Evolutionary conservation across 2,797 vertebrate species (phyloP), one percentile per base, ranked within the genome.

Genomic region (Pogonophryne albipinna): DNA sequence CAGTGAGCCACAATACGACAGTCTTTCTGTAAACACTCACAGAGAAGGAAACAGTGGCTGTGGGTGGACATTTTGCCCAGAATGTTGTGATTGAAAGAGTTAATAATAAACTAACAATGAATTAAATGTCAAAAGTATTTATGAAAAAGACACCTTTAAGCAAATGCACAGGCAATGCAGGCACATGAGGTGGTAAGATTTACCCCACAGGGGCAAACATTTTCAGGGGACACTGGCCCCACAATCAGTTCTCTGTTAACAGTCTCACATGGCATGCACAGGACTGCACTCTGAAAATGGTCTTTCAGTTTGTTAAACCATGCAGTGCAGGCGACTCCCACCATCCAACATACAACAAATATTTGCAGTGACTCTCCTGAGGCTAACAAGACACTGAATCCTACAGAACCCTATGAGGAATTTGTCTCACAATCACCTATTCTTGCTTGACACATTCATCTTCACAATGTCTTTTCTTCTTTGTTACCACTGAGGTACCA

Each of bases 181-280:
- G 91, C 92, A 93, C 90, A 81, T 85, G 78, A 76, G 63, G 60
- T 71, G 74, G 76, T 86, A 38, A 74, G 71, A 81, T 71, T 75
- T 71, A 78, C 91, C 94, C 92, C 93, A 94, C 70, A 75, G 92
- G 93, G 94, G 93, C 84, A 78, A 85, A 92, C 80, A 71, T 27
- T 50, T 82, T 84, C 55, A 74, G 60, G 78, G 74, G 80, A 73
- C 34, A 71, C n/a, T 80, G 74, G 82, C 71, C 83, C 84, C 64
- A 85, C 85, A 88, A 76, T 86, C 62, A 31, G 12, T 66, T 75
- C 85, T 87, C 78, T 80, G 78, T 78, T 76, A 17, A 67, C 59
- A 38, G 65, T 70, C 76, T 75, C 78, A 76, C 78, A 63, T 66
- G 61, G 63, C 84, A 82, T 72, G 52, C 44, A 74, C 49, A 49